Conservation (phyloP, 2,888 invertebrate genomes). For the Athalia cordata region DNA sequence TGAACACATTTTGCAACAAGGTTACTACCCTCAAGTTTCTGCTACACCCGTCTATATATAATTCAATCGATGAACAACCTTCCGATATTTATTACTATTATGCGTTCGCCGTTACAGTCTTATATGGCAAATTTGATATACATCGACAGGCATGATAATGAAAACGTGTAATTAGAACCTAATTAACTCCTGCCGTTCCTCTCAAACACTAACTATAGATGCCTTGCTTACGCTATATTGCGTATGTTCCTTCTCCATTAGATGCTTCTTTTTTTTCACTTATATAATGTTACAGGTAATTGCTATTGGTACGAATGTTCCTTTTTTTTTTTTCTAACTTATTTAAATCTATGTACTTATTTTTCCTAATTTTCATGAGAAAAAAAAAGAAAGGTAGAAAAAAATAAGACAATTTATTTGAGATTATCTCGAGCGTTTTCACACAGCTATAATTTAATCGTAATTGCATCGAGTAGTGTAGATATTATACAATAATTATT, state of each 20-base stretch:
- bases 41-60: no score
- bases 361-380: neutral
- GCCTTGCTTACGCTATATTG: constrained; percentile 7
- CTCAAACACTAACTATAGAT: neutral
- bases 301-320: no score
- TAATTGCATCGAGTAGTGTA: no score
- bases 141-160: neutral
- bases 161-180: constrained; percentile 30
- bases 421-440: no score
- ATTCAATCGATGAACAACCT: no score
- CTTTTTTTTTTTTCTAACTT: neutral
- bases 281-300: no score
- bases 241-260: neutral
- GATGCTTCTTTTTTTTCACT: constrained; percentile 6
- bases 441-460: no score
- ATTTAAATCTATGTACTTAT: neutral
- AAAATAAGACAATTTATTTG: neutral
- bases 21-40: no score
- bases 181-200: constrained; percentile 22
- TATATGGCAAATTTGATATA: neutral
- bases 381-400: neutral
- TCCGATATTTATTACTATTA: no score
- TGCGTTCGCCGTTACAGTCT: no score
- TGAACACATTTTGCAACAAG: no score
- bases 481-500: no score